Percentiles rank a stretch among this genome's conserved stretches.
These are phyloP conservation scores for Callionymus lyra DNA, from an alignment of 2,113 vertebrate genomes.

Conservation along the genomic window DNA sequence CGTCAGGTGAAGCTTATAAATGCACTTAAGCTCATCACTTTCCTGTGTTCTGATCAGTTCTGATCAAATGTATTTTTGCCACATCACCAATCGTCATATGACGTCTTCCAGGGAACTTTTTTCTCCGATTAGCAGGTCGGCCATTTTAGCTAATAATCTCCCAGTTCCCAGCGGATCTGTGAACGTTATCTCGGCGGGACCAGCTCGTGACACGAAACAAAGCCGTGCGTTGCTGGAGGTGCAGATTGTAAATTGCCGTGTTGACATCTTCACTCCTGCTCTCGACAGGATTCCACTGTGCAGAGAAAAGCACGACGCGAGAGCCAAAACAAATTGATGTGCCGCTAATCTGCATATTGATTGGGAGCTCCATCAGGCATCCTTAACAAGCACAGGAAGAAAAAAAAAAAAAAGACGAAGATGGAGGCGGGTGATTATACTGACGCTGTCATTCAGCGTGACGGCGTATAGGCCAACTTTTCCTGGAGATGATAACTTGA, in stretches of 20 bases:
- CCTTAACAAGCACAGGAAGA: slow-evolving; percentile 53
- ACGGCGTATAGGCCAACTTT: background rate
- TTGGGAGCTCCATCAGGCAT: slow-evolving; percentile 64
- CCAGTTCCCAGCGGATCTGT: too few relatives aligned
- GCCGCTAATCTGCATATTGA: slow-evolving; percentile 66
- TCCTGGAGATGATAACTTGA: too few relatives aligned
- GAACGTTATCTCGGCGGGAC: too few relatives aligned
- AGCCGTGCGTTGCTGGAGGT: background rate
- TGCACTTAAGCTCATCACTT: too few relatives aligned
- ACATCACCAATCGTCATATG: too few relatives aligned
- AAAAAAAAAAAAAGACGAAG: slow-evolving; percentile 26
- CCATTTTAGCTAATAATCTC: too few relatives aligned
- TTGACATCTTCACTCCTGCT: slow-evolving; percentile 29
- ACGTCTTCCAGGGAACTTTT: too few relatives aligned
- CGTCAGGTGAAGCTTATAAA: too few relatives aligned
- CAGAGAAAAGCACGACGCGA: slow-evolving; percentile 20
- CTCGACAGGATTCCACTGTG: slow-evolving; percentile 14
- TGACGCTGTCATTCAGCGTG: slow-evolving; percentile 47
- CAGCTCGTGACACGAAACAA: background rate
- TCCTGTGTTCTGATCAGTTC: too few relatives aligned
- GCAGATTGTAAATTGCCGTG: slow-evolving; percentile 11
- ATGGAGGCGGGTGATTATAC: slow-evolving; percentile 58
- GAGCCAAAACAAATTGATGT: slow-evolving; percentile 52
- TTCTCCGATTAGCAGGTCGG: too few relatives aligned
- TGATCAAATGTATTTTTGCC: too few relatives aligned